phyloP scores from a whole-genome alignment of 2,888 invertebrate species.

The Halictus ligatus region DNA sequence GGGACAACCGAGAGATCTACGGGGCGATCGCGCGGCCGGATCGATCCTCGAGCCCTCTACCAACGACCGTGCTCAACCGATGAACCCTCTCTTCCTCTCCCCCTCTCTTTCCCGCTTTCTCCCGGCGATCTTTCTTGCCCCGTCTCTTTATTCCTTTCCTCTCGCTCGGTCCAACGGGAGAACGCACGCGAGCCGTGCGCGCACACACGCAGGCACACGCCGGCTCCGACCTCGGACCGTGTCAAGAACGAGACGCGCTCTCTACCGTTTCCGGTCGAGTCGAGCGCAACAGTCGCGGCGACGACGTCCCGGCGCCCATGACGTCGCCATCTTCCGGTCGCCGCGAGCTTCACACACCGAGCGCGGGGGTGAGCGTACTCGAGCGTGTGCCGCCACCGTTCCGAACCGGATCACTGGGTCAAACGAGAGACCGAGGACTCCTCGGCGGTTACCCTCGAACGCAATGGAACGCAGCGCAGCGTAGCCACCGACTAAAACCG shows the following conservation, averaged over 20 bases:
- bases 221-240: not conserved
- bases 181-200: not conserved
- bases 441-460: slow-evolving; percentile 5
- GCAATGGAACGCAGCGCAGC: not conserved
- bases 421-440: slow-evolving; percentile 51
- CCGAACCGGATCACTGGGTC: slow-evolving; percentile 72
- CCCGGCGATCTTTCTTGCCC: not conserved
- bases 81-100: not conserved
- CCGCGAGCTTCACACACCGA: slow-evolving; percentile 23
- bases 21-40: not conserved
- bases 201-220: not conserved
- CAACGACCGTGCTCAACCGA: not conserved
- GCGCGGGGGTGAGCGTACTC: slow-evolving; percentile 29
- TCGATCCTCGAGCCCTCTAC: not conserved
- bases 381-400: slow-evolving; percentile 48
- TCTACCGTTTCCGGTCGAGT: slow-evolving; percentile 3
- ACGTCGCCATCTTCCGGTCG: slow-evolving; percentile 69
- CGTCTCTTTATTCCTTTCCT: not conserved
- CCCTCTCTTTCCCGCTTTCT: not conserved
- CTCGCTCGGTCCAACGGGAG: not conserved
- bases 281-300: slow-evolving; percentile 39
- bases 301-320: slow-evolving; percentile 53
- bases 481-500: not conserved
- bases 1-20: not conserved
- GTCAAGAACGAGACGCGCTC: not conserved